Evolutionary conservation across 2,113 vertebrate genomes (phyloP).

Genomic region (Coptodon bakossiorum): DNA sequence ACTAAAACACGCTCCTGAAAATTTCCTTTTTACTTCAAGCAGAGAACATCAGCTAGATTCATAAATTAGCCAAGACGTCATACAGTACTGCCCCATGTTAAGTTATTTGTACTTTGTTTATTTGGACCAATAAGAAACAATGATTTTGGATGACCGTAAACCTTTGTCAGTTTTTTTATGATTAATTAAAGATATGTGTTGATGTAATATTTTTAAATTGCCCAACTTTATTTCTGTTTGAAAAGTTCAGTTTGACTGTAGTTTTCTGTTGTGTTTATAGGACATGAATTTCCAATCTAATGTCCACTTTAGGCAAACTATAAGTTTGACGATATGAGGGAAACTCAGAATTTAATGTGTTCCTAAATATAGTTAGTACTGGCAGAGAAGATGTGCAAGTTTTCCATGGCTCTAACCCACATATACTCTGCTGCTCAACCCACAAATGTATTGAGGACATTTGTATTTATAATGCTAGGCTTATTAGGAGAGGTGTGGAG

Average conservation of each 20-base stretch:
- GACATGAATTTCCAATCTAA: not conserved
- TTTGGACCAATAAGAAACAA: not conserved
- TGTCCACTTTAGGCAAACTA: not conserved
- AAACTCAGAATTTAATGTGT: rapidly evolving
- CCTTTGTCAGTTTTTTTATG: rapidly evolving
- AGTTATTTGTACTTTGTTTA: not conserved
- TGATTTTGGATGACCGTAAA: rapidly evolving
- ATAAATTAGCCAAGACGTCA: not conserved
- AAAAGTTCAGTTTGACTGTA: not conserved
- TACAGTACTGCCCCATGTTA: not conserved
- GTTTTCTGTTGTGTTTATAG: not conserved
- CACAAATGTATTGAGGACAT: not conserved
- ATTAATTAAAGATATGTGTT: not conserved
- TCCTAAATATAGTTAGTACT: not conserved
- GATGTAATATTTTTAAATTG: not conserved
- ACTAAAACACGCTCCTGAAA: not conserved
- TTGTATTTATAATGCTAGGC: not conserved
- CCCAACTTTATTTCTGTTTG: not conserved
- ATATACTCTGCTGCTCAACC: not conserved
- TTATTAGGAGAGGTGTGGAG: not conserved
- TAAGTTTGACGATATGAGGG: not conserved
- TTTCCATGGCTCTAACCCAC: not conserved
- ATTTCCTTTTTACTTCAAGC: not conserved
- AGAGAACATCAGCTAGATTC: not conserved
- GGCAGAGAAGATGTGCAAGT: not conserved